Evolutionary conservation across 2,797 vertebrate species (phyloP).

Genomic region (Poecilia velifera): DNA sequence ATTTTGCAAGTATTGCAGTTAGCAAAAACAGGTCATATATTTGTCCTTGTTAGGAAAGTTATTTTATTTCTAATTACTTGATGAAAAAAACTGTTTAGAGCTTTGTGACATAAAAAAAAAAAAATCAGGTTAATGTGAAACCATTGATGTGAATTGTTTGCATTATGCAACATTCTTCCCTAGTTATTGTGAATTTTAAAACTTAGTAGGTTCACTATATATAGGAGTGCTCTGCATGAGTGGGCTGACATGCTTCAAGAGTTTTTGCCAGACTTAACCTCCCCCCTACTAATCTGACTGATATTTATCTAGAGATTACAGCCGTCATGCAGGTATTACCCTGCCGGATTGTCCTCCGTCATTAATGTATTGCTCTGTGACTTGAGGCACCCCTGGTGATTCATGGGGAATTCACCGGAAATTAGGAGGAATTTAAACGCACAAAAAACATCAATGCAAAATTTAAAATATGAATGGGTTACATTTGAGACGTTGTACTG

Average conservation of each 20-base stretch:
- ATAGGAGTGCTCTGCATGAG: neutral
- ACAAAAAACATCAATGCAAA: neutral
- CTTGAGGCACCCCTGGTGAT: neutral
- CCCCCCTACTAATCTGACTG: neutral
- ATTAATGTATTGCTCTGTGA: neutral
- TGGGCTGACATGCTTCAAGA: neutral
- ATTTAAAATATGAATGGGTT: neutral
- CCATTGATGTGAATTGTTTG: slow-evolving; percentile 5
- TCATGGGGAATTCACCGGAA: slow-evolving; percentile 1
- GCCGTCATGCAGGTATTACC: neutral
- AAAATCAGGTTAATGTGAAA: neutral
- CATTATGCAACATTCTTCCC: neutral
- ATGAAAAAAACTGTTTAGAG: neutral
- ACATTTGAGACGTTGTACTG: neutral
- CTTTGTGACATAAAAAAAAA: neutral
- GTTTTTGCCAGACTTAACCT: neutral
- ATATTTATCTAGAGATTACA: slow-evolving; percentile 6
- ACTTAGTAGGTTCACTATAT: neutral
- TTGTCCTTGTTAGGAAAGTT: neutral
- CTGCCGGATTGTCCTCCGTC: neutral
- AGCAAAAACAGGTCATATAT: neutral
- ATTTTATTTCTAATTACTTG: neutral
- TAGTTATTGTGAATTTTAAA: neutral
- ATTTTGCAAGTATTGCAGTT: neutral
- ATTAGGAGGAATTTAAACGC: neutral